Evolutionary conservation across 2,797 vertebrate genomes (phyloP).

Genomic region (Brotula barbata): DNA sequence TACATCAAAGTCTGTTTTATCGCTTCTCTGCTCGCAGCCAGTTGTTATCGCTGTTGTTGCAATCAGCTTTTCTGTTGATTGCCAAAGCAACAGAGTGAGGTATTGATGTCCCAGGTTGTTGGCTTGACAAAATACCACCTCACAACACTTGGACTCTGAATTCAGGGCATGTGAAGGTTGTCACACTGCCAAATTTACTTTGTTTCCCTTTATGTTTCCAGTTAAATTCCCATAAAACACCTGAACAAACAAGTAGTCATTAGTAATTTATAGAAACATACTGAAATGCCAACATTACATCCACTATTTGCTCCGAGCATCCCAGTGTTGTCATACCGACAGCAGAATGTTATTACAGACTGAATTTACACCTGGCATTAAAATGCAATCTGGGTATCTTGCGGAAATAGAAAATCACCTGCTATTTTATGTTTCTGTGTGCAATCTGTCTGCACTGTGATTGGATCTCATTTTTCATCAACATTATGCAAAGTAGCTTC

Average conservation of each 20-base stretch:
- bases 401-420: slow-evolving; percentile 18
- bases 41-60: slow-evolving; percentile 40
- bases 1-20: slow-evolving; percentile 46
- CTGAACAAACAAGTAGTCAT: not conserved
- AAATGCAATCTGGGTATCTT: slow-evolving; percentile 40
- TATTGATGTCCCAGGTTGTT: slow-evolving; percentile 29
- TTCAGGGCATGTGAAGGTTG: not conserved
- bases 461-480: slow-evolving; percentile 40
- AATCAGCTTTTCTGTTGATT: slow-evolving; percentile 51
- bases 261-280: not conserved
- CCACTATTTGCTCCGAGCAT: not conserved
- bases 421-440: slow-evolving; percentile 44
- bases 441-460: slow-evolving; percentile 40
- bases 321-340: slow-evolving; percentile 5
- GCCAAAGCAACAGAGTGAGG: slow-evolving; percentile 25
- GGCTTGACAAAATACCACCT: slow-evolving; percentile 2
- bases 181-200: not conserved
- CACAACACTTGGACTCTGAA: not conserved
- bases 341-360: slow-evolving; percentile 2
- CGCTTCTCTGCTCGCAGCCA: slow-evolving; percentile 31
- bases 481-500: slow-evolving; percentile 8
- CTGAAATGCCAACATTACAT: not conserved
- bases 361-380: slow-evolving; percentile 38
- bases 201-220: slow-evolving; percentile 3
- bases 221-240: not conserved